A percentile compares a stretch with the other conserved stretches of the same genome.
Evolutionary conservation across 2,888 invertebrate genomes (phyloP).

Genomic region (Drosophila koepferae): DNA sequence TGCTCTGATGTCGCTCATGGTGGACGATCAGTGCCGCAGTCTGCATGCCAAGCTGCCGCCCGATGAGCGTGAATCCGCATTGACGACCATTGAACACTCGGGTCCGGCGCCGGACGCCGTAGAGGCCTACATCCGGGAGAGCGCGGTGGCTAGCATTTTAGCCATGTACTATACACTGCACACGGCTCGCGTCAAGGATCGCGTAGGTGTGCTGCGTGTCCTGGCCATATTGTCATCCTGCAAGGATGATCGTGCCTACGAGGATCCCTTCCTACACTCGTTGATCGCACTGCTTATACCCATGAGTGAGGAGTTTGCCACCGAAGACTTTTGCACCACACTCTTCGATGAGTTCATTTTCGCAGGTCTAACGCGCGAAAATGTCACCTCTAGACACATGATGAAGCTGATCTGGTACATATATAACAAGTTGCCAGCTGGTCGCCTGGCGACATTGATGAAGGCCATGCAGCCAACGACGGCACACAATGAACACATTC

Average conservation of each 20-base stretch:
- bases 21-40: conserved; percentile 93
- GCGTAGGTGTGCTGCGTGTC: conserved; percentile 92
- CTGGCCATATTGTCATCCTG: conserved; percentile 96
- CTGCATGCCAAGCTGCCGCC: conserved; percentile 94
- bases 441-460: conserved; percentile 86
- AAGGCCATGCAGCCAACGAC: conserved; percentile 86
- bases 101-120: conserved; percentile 97
- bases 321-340: conserved; percentile 97
- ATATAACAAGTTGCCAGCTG: conserved; percentile 92
- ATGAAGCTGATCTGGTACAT: conserved; percentile 94
- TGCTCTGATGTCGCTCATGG: conserved; percentile 96
- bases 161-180: conserved; percentile 98
- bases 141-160: conserved; percentile 95
- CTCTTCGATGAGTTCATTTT: conserved; percentile 98
- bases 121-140: conserved; percentile 95
- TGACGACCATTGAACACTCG: conserved; percentile 96
- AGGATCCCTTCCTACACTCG: conserved; percentile 97
- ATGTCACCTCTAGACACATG: conserved; percentile 94
- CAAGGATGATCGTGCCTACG: conserved; percentile 96
- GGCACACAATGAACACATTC: conserved; percentile 94
- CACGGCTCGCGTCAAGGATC: conserved; percentile 92
- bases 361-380: conserved; percentile 94
- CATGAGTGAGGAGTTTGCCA: conserved; percentile 96
- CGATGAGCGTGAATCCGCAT: conserved; percentile 96
- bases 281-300: conserved; percentile 92